Evolutionary conservation across 2,888 invertebrate genomes (phyloP).

Genomic region (Neuroscelio doddi): DNA sequence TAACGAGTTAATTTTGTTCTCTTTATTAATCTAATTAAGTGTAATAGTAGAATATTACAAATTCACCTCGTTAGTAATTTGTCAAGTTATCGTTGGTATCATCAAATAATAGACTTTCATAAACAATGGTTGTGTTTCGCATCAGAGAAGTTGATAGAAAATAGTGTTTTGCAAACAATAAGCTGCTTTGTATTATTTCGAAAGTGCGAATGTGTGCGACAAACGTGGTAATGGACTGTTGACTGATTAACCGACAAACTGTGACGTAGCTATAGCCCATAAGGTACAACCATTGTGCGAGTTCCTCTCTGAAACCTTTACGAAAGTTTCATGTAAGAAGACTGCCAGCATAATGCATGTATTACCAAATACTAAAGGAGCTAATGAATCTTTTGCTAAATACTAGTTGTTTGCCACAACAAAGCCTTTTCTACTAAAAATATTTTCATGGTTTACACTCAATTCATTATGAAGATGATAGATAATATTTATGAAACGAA

Average conservation of each 20-base stretch:
- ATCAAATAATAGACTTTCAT: constrained; percentile 28
- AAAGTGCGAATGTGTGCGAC: constrained; percentile 29
- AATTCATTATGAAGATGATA: no score
- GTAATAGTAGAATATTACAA: no score
- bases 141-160: constrained; percentile 24
- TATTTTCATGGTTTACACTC: neutral
- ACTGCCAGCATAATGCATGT: constrained; percentile 18
- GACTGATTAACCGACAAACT: constrained; percentile 25
- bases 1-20: no score
- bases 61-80: neutral
- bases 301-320: constrained; percentile 24
- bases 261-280: constrained; percentile 15
- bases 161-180: constrained; percentile 42
- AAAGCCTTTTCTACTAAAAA: neutral
- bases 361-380: constrained; percentile 37
- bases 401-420: no score
- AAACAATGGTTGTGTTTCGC: constrained; percentile 32
- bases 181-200: constrained; percentile 35
- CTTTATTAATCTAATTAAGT: no score
- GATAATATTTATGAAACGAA: no score
- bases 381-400: neutral
- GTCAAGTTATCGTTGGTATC: constrained; percentile 20
- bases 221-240: constrained; percentile 15
- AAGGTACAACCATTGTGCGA: constrained; percentile 8
- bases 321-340: constrained; percentile 22